A percentile compares a stretch with the other conserved stretches of the same genome.
Evolutionary conservation across 2,888 invertebrate genomes (phyloP).

Genomic region (Drosophila percnosoma): DNA sequence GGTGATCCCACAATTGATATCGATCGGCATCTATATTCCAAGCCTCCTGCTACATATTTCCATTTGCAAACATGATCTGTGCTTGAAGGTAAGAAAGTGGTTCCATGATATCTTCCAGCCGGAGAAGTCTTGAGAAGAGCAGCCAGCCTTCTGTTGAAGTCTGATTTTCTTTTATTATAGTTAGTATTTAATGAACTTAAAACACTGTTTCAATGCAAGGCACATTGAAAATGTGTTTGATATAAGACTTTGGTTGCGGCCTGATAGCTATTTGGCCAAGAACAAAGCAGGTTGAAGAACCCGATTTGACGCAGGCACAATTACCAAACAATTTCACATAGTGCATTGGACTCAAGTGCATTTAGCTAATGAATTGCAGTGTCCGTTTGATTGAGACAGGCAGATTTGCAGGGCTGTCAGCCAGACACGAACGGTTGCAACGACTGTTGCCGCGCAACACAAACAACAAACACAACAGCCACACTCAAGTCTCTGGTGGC

Average conservation of each 20-base stretch:
- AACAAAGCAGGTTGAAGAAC: not conserved
- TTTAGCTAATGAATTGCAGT: constrained; percentile 55
- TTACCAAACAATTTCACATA: constrained; percentile 16
- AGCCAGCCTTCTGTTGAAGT: not conserved
- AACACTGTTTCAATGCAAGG: not conserved
- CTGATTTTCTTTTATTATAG: not conserved
- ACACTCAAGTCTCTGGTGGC: constrained; percentile 44
- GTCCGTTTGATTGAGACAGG: constrained; percentile 6
- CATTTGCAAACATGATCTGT: too few relatives aligned
- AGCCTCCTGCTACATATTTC: too few relatives aligned
- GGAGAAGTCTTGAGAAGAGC: not conserved
- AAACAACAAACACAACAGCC: not conserved
- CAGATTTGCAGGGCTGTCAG: constrained; percentile 1
- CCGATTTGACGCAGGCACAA: not conserved
- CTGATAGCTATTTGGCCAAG: not conserved
- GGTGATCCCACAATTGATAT: too few relatives aligned
- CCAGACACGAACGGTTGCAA: not conserved
- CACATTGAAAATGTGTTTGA: not conserved
- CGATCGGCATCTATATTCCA: too few relatives aligned
- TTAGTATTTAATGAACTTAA: not conserved
- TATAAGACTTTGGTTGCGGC: not conserved
- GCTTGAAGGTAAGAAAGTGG: not conserved
- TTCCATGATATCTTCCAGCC: not conserved
- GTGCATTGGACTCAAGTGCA: constrained; percentile 29
- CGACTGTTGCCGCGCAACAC: not conserved